Base-by-base conservation (phyloP, 1,140 invertebrate species). In the Drosophila lacteicornis region DNA sequence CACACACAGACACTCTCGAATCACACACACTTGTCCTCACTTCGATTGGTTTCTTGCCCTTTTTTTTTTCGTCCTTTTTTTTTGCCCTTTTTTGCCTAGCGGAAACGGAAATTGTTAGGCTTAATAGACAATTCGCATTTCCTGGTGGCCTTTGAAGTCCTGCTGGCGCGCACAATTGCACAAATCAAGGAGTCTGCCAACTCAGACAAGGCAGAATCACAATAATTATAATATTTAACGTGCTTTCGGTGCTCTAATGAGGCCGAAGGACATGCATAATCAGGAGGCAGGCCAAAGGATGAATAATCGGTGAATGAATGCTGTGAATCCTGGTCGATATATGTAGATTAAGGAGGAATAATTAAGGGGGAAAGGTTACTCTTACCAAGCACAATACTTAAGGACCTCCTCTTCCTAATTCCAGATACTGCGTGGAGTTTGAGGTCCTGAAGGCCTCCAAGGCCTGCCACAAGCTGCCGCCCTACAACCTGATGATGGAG, bases 371-470 rank as follows among this genome's bases (percentile, higher is more conserved):
- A 9, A 36, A 36, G 33, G 0, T 33, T 2, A 8, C 33, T 33
- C 33, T 11, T 33, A 8, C 9, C 8, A 25, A 15, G 8, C 9
- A 17, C 11, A 17, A 11, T 8, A 25, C 15, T 43, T 0, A 56
- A n/a, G 53, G 19, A 25, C 7, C 7, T 17, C 2, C 12, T 7
- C 15, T 40, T 25, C 22, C 1, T 15, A 4, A 11, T 74, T 96
- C 27, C 95, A 97, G 97, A 87, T 97, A 97, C 91, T 97, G 96
- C 88, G 96, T 97, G 5, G 95, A 96, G 80, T 97, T 97, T 81
- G 95, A 97, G 92, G 95, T 97, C 15, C 94, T 96, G 45, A 97
- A 97, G 92, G 95, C 96, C 4, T 95, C 96, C 5, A 97, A 97
- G 79, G 96, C 96, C 3, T 97, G 96, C 87, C 95, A 96, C 86